Evolutionary conservation across 2,888 invertebrate species (phyloP).

Genomic region (Thera obeliscata): DNA sequence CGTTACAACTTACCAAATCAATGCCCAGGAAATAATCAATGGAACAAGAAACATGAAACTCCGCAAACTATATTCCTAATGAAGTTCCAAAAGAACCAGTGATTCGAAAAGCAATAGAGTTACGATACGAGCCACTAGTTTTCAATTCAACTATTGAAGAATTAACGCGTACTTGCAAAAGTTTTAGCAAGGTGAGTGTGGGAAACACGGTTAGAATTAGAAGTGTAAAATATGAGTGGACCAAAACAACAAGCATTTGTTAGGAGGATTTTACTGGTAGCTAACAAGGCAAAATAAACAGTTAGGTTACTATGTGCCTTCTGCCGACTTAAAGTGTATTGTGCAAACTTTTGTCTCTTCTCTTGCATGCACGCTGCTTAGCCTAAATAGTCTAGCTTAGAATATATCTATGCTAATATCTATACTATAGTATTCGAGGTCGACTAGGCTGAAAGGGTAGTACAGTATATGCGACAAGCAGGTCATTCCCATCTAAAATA

Average conservation of each 20-base stretch:
- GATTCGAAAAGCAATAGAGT: neutral
- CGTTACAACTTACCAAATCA: neutral
- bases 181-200: conserved; percentile 3
- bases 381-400: neutral
- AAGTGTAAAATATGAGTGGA: conserved; percentile 1
- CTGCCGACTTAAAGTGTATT: neutral
- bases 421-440: too few relatives aligned
- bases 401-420: neutral
- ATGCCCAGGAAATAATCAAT: neutral
- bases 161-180: conserved; percentile 3
- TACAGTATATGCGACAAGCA: too few relatives aligned
- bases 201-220: neutral
- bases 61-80: neutral
- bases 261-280: neutral
- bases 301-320: neutral
- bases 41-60: neutral
- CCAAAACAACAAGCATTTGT: neutral
- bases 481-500: too few relatives aligned
- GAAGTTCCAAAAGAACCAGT: neutral
- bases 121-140: neutral
- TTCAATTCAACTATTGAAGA: neutral
- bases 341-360: neutral
- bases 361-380: neutral
- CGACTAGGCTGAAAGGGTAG: too few relatives aligned
- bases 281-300: neutral